Conservation (phyloP, 2,888 invertebrate species). For the Cheilosia impressa region DNA sequence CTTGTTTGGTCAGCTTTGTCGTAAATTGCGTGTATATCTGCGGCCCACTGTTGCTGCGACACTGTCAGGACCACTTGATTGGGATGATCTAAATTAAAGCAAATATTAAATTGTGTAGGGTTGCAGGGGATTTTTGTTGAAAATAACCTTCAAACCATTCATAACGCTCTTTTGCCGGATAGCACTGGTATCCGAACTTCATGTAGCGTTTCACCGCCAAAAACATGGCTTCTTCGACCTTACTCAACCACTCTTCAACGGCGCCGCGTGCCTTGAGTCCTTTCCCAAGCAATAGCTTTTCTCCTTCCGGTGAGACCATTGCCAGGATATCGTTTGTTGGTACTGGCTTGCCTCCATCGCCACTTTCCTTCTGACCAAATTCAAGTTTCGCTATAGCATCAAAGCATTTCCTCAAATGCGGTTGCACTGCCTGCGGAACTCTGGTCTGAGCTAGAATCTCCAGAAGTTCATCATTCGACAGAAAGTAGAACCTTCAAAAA, state of each 20-base stretch:
- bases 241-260: slow-evolving; percentile 96
- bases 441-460: slow-evolving; percentile 96
- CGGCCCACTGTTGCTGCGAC: slow-evolving; percentile 95
- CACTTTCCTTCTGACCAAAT: slow-evolving; percentile 88
- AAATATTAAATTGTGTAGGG: no score
- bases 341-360: slow-evolving; percentile 85
- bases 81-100: slow-evolving; percentile 78
- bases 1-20: slow-evolving; percentile 82
- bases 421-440: slow-evolving; percentile 95
- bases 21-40: slow-evolving; percentile 90
- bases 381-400: slow-evolving; percentile 92
- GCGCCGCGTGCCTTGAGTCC: slow-evolving; percentile 94
- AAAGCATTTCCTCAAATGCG: slow-evolving; percentile 95
- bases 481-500: slow-evolving; percentile 88
- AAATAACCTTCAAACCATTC: slow-evolving; percentile 87
- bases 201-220: slow-evolving; percentile 89
- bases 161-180: slow-evolving; percentile 86
- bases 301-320: slow-evolving; percentile 95
- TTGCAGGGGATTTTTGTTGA: no score
- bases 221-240: slow-evolving; percentile 96
- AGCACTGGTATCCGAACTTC: slow-evolving; percentile 90
- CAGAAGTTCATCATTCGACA: slow-evolving; percentile 94
- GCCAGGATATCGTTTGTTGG: slow-evolving; percentile 93
- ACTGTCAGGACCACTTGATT: slow-evolving; percentile 91
- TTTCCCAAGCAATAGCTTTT: slow-evolving; percentile 90